Conservation (phyloP, 2,888 invertebrate species). For the Polietes domitor region DNA sequence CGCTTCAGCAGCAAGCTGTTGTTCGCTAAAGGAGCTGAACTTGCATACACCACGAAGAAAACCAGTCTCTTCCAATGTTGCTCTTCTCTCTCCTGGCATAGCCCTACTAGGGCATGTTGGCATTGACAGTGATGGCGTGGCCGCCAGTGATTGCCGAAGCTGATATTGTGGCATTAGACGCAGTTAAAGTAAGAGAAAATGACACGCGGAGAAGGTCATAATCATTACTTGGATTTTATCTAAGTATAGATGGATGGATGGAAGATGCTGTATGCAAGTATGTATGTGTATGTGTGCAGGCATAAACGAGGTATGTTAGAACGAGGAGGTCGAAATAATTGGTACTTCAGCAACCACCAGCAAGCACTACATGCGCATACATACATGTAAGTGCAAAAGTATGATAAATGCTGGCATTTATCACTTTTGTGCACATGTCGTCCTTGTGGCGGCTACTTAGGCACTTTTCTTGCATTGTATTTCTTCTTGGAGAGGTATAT, state of each 20-base stretch:
- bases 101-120: neutral
- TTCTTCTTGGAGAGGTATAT: no score
- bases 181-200: constrained; percentile 13
- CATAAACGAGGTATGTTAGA: no score
- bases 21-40: neutral
- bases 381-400: no score
- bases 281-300: constrained; percentile 5
- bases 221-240: constrained; percentile 20
- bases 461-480: no score
- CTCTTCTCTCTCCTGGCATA: neutral
- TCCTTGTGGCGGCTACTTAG: no score
- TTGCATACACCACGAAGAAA: neutral
- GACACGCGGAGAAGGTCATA: constrained; percentile 36
- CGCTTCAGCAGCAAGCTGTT: neutral
- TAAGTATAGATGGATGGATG: neutral
- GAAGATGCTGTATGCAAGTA: neutral
- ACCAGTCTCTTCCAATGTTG: neutral
- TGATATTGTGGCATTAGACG: neutral
- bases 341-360: no score
- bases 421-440: no score
- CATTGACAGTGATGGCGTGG: constrained; percentile 4
- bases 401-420: no score
- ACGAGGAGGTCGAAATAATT: no score
- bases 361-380: no score
- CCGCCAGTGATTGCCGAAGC: neutral